Base-by-base conservation (phyloP, 1,140 invertebrate species). In the Lordiphosa collinella region DNA sequence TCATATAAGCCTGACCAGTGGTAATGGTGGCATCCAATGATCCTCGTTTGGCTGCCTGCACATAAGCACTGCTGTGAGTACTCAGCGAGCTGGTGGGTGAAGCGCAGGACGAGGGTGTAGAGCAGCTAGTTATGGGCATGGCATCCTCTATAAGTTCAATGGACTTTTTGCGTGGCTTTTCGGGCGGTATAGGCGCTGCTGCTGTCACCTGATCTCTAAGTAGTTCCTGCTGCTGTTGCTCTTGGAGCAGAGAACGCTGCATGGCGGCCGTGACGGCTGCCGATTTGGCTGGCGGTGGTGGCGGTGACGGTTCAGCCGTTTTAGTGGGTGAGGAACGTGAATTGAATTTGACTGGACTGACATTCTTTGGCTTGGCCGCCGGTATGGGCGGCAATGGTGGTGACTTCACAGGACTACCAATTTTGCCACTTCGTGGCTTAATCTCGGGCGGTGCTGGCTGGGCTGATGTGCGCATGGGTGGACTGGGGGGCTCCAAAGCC, bases 381-480 rank as follows among this genome's bases (percentile, higher is more conserved):
- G 88, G 88, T 49, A 89, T 89, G n/a, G 79, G 88, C 36, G 89
- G 88, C 59, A 86, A 44, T 12, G 89, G 88, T 14, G 84, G 80
- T 32, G 80, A 74, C 48, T 86, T 89, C 0, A 89, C 86, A 0
- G 89, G 89, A 55, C 89, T 90, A 11, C 75, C 74, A 38, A 82
- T 73, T 44, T 90, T 79, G 1, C 74, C 72, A 36, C 72, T 88
- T 0, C 86, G 64, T 4, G 88, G 88, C 61, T 87, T 88, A 0
- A 89, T 86, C 43, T 89, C 88, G 3, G 86, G 79, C 56, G 87
- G 86, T 29, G 36, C 46, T 43, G 34, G 49, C 34, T 14, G 46
- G 49, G 66, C 60, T 36, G 36, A 10, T 72, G 84, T 10, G 22
- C 74, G 64, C 37, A 65, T 52, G 4, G 63, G 82, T 38, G 75